Conservation (phyloP, 2,113 vertebrate genomes). For the Hyperopisus bebe region DNA sequence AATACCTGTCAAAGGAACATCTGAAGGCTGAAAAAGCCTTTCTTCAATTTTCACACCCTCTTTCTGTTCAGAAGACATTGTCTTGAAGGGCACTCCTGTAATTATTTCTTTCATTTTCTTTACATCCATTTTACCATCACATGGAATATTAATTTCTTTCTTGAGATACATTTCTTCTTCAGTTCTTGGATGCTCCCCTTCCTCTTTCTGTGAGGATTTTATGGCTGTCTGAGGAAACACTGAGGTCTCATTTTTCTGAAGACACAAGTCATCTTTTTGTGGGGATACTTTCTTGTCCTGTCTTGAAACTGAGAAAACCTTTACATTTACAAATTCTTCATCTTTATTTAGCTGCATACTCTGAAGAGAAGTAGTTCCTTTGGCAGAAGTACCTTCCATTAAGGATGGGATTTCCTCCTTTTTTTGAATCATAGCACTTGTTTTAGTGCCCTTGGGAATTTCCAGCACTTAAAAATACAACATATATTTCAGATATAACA, state of each 20-base stretch:
- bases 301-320: not conserved
- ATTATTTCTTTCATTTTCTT: not conserved
- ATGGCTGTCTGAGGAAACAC: not conserved
- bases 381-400: not conserved
- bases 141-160: slow-evolving; percentile 15
- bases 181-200: slow-evolving; percentile 4
- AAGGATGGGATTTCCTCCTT: not conserved
- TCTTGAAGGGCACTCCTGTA: not conserved
- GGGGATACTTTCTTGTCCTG: slow-evolving; percentile 28
- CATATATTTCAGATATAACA: slow-evolving; percentile 10
- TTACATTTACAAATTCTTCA: not conserved
- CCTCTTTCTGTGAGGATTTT: not conserved
- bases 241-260: slow-evolving; percentile 10
- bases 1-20: slow-evolving; percentile 1
- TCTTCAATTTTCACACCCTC: slow-evolving; percentile 5
- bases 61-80: slow-evolving; percentile 8
- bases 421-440: slow-evolving; percentile 29
- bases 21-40: not conserved
- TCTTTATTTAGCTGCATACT: not conserved
- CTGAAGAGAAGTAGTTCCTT: not conserved
- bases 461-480: slow-evolving; percentile 23
- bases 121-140: not conserved
- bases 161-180: slow-evolving; percentile 15
- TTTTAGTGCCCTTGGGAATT: not conserved
- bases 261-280: slow-evolving; percentile 12